Conservation (phyloP, 1,140 invertebrate genomes). For the Helicorthomorpha holstii region DNA sequence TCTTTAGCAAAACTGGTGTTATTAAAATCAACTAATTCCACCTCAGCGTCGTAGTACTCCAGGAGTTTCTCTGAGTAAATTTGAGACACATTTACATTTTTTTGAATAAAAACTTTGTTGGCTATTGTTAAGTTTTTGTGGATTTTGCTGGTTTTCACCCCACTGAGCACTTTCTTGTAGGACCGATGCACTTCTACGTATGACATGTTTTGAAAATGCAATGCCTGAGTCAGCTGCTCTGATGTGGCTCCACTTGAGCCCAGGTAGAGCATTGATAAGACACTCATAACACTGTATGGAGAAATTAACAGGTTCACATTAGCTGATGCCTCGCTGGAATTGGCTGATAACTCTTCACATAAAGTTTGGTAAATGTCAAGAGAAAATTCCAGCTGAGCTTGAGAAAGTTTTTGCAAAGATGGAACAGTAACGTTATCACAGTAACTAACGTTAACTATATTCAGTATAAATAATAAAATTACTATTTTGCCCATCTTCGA, state of each 20-base stretch:
- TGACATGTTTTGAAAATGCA: background rate
- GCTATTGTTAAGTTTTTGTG: slow-evolving; percentile 4
- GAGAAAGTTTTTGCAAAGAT: background rate
- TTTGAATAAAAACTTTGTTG: slow-evolving; percentile 16
- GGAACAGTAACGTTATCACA: no score
- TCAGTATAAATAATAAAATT: no score
- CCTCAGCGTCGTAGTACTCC: slow-evolving; percentile 17
- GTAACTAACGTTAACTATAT: no score
- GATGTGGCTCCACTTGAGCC: background rate
- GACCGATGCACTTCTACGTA: slow-evolving; percentile 1
- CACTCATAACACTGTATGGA: background rate
- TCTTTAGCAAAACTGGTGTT: slow-evolving; percentile 11
- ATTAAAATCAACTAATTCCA: slow-evolving; percentile 19
- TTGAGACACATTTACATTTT: slow-evolving; percentile 11
- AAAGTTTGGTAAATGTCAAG: background rate
- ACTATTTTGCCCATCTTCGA: no score
- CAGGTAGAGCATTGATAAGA: background rate
- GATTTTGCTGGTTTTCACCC: background rate
- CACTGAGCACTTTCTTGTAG: background rate
- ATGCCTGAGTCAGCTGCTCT: background rate
- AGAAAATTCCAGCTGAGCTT: background rate
- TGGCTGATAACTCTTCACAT: no score
- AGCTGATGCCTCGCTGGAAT: background rate
- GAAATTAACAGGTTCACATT: background rate
- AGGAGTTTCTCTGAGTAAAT: slow-evolving; percentile 14